Conservation (phyloP, 2,113 vertebrate genomes). For the Zosterops pallidus region DNA sequence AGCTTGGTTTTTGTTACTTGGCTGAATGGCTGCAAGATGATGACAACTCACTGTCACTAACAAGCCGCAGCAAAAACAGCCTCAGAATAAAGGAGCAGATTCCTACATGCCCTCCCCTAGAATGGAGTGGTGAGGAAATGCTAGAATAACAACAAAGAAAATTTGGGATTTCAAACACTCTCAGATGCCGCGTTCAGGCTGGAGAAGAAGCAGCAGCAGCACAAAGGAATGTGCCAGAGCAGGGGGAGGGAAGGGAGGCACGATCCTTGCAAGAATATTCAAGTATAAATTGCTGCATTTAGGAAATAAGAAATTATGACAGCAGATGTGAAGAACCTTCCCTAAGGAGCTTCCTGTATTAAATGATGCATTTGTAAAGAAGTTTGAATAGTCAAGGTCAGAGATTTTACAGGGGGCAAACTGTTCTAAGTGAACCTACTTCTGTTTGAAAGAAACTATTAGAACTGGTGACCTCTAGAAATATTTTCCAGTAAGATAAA, state of each 20-base stretch:
- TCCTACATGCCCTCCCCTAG: neutral
- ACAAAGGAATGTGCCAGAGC: constrained; percentile 31
- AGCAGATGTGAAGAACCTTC: constrained; percentile 57
- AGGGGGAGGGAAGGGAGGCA: constrained; percentile 3
- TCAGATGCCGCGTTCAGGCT: neutral
- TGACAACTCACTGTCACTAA: constrained; percentile 35
- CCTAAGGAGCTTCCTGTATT: constrained; percentile 38
- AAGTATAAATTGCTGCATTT: constrained; percentile 54
- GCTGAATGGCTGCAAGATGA: constrained; percentile 27
- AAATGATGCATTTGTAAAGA: constrained; percentile 55
- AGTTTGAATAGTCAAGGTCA: constrained; percentile 56
- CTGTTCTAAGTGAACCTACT: constrained; percentile 27
- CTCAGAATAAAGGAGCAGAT: neutral
- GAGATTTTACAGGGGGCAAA: constrained; percentile 45
- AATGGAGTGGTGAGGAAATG: neutral
- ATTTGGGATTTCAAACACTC: neutral
- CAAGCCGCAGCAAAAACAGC: neutral
- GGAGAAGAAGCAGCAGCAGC: neutral
- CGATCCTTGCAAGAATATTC: constrained; percentile 32
- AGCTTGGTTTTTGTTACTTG: constrained; percentile 2
- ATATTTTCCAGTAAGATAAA: constrained; percentile 29
- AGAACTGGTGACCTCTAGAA: constrained; percentile 26
- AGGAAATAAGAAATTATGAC: constrained; percentile 57
- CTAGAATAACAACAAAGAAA: neutral
- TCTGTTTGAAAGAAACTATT: constrained; percentile 40